Evolutionary conservation across 2,888 invertebrate genomes (phyloP), one percentile per base, ranked within the genome.

Genomic region (Pterostichus madidus): DNA sequence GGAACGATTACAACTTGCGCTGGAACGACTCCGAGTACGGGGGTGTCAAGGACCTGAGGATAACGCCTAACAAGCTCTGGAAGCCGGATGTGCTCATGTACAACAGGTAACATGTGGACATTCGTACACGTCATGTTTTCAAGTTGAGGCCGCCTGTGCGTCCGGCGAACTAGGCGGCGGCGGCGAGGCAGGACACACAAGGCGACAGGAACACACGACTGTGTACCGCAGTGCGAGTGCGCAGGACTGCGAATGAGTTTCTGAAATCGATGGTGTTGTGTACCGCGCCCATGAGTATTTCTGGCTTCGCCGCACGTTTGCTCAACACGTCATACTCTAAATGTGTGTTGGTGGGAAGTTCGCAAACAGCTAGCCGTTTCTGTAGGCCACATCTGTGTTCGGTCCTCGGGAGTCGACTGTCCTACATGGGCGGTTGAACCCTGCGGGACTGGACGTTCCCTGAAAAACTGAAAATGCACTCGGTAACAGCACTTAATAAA

Each of bases 41-140:
- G 52, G 96, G 96, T 80, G 96, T 99, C 81, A 97, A 96, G 90
- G 97, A 97, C 89, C 94, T 99, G 84, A 93, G 98, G 88, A 97
- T 99, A 89, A 98, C 98, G 85, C 97, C 98, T 77, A 96, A 96
- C 91, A 96, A 96, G 90, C 93, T 99, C 85, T 99, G 99, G 99
- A 98, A 97, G 90, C 99, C 99, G 85, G 99, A 99, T 91, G 97
- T 99, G 88, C 96, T 99, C 86, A 97, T 99, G 96, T 99, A 99
- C 92, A 99, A 99, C 95, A 99, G 99, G 98, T 98, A 92, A 93
- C 88, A 89, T 87, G 89, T 88, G 86, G 86, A 84, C 56, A 85
- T 84, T 83, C 81, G 81, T 81, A 80, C 71, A 80, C 35, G 68
- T 68, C n/a, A 24, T 24, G 24, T 24, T 24, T 24, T 53, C 5